Percentiles rank a stretch among this genome's conserved stretches.
Evolutionary conservation across 2,113 vertebrate genomes (phyloP).

Genomic region (Phyllostomus hastatus): DNA sequence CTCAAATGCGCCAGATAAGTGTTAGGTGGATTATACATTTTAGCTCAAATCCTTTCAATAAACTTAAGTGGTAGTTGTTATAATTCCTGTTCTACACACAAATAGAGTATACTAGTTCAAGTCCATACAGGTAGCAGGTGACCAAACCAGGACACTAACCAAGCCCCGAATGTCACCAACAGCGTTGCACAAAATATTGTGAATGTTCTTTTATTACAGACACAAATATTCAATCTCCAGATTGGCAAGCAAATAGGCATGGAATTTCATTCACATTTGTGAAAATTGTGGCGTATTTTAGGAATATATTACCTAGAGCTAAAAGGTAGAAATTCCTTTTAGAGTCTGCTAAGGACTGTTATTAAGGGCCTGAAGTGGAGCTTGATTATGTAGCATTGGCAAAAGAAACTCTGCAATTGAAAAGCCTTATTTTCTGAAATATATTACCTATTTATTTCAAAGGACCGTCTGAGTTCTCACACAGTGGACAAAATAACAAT

Average conservation of each 20-base stretch:
- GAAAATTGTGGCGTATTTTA: neutral
- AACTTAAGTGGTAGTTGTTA: neutral
- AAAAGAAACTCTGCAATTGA: neutral
- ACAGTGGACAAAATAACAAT: neutral
- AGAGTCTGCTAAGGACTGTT: neutral
- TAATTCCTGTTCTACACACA: neutral
- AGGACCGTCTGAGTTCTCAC: neutral
- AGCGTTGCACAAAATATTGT: neutral
- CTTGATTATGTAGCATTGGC: neutral
- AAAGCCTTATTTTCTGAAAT: constrained; percentile 3
- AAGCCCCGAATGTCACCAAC: neutral
- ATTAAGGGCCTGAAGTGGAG: neutral
- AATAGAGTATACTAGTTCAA: neutral
- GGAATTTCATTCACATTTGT: neutral
- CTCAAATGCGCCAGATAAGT: neutral
- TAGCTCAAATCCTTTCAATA: constrained; percentile 20
- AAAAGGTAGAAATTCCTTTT: constrained; percentile 21
- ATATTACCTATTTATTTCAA: constrained; percentile 34
- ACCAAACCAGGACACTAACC: neutral
- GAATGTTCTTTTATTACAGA: neutral
- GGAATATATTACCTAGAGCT: neutral
- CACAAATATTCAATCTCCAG: neutral
- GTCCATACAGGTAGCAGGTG: neutral
- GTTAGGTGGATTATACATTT: neutral
- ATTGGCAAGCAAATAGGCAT: neutral